Evolutionary conservation across 2,797 vertebrate genomes (phyloP), one percentile per base, ranked within the genome.

Genomic region (Echiichthys vipera): DNA sequence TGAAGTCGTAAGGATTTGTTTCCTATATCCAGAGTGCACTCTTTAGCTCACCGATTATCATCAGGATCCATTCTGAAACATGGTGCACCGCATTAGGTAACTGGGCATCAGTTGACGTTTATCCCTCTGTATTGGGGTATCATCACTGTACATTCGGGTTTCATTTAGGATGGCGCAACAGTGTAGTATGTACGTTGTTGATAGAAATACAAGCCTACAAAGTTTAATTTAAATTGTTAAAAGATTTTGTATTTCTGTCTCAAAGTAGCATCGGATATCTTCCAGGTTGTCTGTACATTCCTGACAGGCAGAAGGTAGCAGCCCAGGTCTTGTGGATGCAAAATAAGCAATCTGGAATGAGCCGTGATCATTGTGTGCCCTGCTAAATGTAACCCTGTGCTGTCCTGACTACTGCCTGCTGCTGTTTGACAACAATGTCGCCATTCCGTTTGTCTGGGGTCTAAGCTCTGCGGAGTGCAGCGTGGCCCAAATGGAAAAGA

Each of bases 381-480:
- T 78, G 80, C 81, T 87, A 54, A 71, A 68, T 88, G 88, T 86
- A 80, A 78, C 89, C 84, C 85, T 84, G 80, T 87, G 84, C 89
- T 91, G 89, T 91, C 87, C 89, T 84, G 88, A 90, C 89, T 91
- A 90, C 91, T 93, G 90, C 87, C 90, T 87, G 85, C 84, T 92
- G 88, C 87, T 90, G 90, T 86, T 88, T 81, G 83, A 84, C 84
- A 83, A 91, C 84, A 88, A 86, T 80, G 80, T 92, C 91, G 92
- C 90, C 95, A 95, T 95, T 96, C 94, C 94, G 69, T 92, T 91
- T 88, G 78, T 88, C 80, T 79, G 89, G 90, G 89, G 83, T 85
- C 34, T 30, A 66, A 36, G 69, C 55, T 29, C 82, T 86, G 80
- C 84, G 77, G 22, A 71, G 69, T 55, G 77, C 77, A 68, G 81